Evolutionary conservation across 2,888 invertebrate species (phyloP), one percentile per base, ranked within the genome.

Genomic region (Agonopterix arenella): DNA sequence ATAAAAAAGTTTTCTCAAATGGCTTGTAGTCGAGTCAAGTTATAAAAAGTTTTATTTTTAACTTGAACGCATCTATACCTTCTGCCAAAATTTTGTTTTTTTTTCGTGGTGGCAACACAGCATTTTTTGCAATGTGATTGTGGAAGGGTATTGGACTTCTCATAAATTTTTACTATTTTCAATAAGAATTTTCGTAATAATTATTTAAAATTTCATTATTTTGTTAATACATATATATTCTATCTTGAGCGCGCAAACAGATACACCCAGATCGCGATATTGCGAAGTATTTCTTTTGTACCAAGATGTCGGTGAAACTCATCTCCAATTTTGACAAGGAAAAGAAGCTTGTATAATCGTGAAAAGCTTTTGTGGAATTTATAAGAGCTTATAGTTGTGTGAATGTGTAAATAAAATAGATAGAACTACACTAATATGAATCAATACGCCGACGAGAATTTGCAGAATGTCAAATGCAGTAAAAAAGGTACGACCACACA

Each of bases 241-340:
- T 64, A 65, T 60, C 59, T 18, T 62, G 62, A 55, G 53, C 62
- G 63, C 61, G 62, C 60, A 62, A 56, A 59, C 58, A 61, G 58
- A 59, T 62, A 67, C 63, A 66, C 59, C 66, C 64, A 69, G 61
- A 64, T 70, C 56, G 61, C 62, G 55, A 64, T 54, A 66, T 56
- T 62, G 66, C 66, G 70, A 73, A 74, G 68, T 73, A 73, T 65
- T 68, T 70, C 65, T 73, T 69, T 61, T 69, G 69, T 66, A 76
- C 72, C 86, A 89, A 88, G 84, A 89, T 89, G 89, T 88, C 89
- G 81, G 85, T 84, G 79, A 80, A 80, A 81, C 72, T 83, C 75
- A 73, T 76, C 70, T 77, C 74, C 76, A 73, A 78, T 79, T 88
- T 85, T 84, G 84, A 83, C 84, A 81, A 79, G 79, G 68, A 74